These are phyloP conservation scores for Arnoldichthys spilopterus DNA, from an alignment of 2,797 vertebrate species.

Conservation along the genomic window DNA sequence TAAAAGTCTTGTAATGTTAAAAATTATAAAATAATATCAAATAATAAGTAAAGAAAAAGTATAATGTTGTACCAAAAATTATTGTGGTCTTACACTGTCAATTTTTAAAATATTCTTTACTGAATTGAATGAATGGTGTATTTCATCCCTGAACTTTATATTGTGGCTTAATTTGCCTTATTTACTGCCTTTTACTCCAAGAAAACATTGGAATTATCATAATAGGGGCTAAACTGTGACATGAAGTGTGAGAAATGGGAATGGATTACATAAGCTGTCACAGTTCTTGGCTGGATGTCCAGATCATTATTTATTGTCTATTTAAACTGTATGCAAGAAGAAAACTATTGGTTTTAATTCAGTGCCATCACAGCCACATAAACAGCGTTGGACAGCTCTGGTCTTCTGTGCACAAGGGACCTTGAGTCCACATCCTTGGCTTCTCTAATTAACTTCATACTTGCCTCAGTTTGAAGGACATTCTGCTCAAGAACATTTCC, in stretches of 20 bases:
- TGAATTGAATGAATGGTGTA: no score
- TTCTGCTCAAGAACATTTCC: neutral
- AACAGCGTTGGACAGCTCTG: neutral
- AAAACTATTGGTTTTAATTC: neutral
- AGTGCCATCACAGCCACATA: neutral
- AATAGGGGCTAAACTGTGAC: neutral
- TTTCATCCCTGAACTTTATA: no score
- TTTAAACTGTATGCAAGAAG: neutral
- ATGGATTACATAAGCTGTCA: neutral
- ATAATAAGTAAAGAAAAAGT: no score
- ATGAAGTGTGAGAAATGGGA: neutral
- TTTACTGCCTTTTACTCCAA: no score
- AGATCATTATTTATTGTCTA: neutral
- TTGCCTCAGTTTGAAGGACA: conserved; percentile 24
- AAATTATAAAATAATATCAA: no score
- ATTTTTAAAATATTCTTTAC: no score
- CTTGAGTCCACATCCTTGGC: conserved; percentile 7
- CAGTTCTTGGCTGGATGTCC: neutral
- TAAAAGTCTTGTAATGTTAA: no score
- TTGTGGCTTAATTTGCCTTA: no score
- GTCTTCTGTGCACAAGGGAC: neutral
- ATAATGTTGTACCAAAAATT: no score
- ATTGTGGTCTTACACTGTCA: no score
- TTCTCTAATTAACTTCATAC: conserved; percentile 16
- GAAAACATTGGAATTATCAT: neutral